Evolutionary conservation across 2,113 vertebrate species (phyloP).

Genomic region (Poeciliopsis retropinna): DNA sequence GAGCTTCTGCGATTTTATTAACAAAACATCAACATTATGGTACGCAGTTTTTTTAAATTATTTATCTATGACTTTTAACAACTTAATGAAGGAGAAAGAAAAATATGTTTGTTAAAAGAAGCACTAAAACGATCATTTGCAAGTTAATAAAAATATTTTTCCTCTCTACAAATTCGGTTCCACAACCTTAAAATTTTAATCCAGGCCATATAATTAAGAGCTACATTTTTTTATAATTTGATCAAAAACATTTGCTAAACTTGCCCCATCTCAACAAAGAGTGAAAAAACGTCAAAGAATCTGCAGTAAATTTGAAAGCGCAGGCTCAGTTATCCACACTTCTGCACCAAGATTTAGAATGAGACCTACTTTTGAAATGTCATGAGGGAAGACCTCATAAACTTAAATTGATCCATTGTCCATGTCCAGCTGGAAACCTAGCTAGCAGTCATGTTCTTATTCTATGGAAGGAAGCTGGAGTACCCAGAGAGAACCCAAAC

Average conservation of each 20-base stretch:
- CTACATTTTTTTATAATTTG: neutral
- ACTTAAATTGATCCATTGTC: too few relatives aligned
- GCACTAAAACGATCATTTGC: neutral
- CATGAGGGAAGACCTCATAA: too few relatives aligned
- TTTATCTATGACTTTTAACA: neutral
- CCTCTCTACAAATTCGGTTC: neutral
- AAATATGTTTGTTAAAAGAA: neutral
- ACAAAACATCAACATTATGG: neutral
- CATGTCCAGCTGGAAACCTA: too few relatives aligned
- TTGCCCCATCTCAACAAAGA: neutral
- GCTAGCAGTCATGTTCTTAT: too few relatives aligned
- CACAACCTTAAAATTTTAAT: neutral
- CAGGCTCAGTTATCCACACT: neutral
- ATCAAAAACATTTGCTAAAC: neutral
- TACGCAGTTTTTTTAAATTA: neutral
- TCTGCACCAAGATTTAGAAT: neutral
- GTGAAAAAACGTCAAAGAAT: slow-evolving; percentile 2
- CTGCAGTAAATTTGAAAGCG: neutral
- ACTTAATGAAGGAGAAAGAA: neutral
- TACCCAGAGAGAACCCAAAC: too few relatives aligned
- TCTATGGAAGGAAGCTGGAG: too few relatives aligned
- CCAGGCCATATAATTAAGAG: neutral
- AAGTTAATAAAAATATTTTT: neutral
- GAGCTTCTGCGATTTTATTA: neutral
- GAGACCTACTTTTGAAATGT: neutral